Percentiles rank a stretch among this genome's conserved stretches.
These are phyloP conservation scores for Malaclemys terrapin DNA, from an alignment of 2,113 vertebrate genomes.

Conservation along the genomic window DNA sequence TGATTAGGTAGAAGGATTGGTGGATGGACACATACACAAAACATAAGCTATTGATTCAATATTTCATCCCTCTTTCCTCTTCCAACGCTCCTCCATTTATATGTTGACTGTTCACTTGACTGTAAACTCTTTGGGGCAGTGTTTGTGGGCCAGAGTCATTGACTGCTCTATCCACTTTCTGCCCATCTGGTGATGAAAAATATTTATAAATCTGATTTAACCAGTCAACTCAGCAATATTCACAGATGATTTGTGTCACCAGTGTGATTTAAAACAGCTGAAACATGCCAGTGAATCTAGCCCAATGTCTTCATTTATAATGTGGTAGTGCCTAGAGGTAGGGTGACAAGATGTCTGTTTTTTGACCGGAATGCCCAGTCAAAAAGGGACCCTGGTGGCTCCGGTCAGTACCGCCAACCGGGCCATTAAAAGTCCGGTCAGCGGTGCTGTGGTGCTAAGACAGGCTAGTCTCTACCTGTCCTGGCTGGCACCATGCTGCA, in stretches of 20 bases:
- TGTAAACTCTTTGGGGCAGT: neutral
- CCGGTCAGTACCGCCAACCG: accelerated
- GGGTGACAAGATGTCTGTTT: too few species aligned
- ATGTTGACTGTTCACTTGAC: accelerated
- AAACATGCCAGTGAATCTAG: constrained; percentile 11
- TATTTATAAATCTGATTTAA: constrained; percentile 26
- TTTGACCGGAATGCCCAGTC: too few species aligned
- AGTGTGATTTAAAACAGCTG: neutral
- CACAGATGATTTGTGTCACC: neutral
- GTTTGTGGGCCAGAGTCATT: neutral
- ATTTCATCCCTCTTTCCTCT: neutral
- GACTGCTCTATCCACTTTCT: neutral
- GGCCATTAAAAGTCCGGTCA: too few species aligned
- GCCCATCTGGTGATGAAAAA: neutral
- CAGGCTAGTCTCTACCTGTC: too few species aligned
- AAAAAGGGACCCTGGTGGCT: too few species aligned
- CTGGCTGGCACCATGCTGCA: too few species aligned
- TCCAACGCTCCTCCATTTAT: neutral
- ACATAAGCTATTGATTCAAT: neutral
- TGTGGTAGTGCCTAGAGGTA: neutral
- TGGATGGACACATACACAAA: neutral
- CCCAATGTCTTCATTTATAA: constrained; percentile 22
- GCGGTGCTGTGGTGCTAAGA: too few species aligned
- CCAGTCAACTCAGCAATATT: neutral
- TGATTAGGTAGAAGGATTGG: accelerated